These are phyloP conservation scores for Eupithecia vulgata DNA, from an alignment of 2,888 invertebrate genomes.

Conservation along the genomic window DNA sequence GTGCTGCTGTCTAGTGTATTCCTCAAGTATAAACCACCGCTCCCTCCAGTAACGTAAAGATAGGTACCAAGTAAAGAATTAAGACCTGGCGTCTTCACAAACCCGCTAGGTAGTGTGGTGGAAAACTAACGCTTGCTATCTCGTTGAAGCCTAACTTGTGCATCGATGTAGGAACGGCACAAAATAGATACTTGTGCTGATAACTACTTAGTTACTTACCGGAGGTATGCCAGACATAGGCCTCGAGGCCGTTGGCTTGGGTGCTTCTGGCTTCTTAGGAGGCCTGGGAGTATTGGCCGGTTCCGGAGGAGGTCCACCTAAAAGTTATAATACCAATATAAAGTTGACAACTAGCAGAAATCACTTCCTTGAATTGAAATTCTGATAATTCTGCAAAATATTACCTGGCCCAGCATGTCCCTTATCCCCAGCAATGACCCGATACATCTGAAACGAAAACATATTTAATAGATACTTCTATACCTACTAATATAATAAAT, in stretches of 20 bases:
- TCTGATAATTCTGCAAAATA: not conserved
- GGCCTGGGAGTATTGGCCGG: slow-evolving; percentile 2
- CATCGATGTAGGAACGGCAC: not conserved
- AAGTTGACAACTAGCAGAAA: not conserved
- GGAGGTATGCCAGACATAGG: not conserved
- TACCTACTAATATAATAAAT: too few species aligned
- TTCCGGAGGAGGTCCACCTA: not conserved
- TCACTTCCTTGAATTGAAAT: not conserved
- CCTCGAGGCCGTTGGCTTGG: not conserved
- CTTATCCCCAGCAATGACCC: slow-evolving; percentile 51
- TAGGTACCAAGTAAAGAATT: too few species aligned
- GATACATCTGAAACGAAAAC: slow-evolving; percentile 67
- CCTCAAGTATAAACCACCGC: too few species aligned
- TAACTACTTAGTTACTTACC: too few species aligned
- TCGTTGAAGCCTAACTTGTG: too few species aligned
- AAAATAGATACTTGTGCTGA: not conserved
- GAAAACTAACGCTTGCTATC: too few species aligned
- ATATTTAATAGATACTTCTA: too few species aligned
- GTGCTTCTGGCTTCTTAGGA: not conserved
- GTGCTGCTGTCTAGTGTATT: too few species aligned
- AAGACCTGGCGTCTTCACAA: too few species aligned
- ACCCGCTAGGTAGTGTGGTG: too few species aligned
- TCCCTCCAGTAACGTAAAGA: too few species aligned
- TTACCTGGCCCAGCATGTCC: not conserved
- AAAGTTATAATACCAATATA: not conserved